phyloP scores from a whole-genome alignment of 2,797 vertebrate species.

The Loriculus beryllinus region DNA sequence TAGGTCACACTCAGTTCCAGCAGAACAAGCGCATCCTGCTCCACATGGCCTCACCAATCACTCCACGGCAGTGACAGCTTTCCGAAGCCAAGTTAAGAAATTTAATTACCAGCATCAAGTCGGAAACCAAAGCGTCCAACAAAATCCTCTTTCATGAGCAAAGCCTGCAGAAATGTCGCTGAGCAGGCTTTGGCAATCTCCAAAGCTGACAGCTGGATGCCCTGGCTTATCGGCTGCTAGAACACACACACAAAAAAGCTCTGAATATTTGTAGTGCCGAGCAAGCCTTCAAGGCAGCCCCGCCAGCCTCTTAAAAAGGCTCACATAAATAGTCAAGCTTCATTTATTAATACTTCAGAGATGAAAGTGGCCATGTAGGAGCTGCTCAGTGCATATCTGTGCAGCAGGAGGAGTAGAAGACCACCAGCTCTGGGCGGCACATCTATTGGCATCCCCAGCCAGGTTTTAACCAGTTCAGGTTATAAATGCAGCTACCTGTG shows the following conservation, averaged over 20 bases:
- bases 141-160: constrained; percentile 38
- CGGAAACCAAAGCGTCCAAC: constrained; percentile 26
- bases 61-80: background rate
- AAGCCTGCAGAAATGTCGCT: constrained; percentile 29
- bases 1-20: constrained; percentile 11
- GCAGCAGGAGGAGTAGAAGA: background rate
- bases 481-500: background rate
- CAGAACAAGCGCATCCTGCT: constrained; percentile 30
- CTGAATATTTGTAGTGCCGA: constrained; percentile 15
- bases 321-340: constrained; percentile 34
- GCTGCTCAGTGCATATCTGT: background rate
- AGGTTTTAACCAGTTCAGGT: background rate
- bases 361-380: background rate
- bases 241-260: background rate
- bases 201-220: constrained; percentile 61
- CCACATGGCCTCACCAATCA: background rate
- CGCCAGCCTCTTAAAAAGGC: background rate
- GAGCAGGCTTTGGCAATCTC: constrained; percentile 58
- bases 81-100: constrained; percentile 23
- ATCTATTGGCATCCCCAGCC: background rate
- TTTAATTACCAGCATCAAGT: constrained; percentile 52
- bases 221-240: constrained; percentile 45
- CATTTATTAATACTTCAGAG: constrained; percentile 46
- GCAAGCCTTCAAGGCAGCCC: constrained; percentile 25
- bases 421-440: background rate